These are phyloP conservation scores for Pitangus sulphuratus DNA, from an alignment of 2,797 vertebrate genomes.

Conservation along the genomic window DNA sequence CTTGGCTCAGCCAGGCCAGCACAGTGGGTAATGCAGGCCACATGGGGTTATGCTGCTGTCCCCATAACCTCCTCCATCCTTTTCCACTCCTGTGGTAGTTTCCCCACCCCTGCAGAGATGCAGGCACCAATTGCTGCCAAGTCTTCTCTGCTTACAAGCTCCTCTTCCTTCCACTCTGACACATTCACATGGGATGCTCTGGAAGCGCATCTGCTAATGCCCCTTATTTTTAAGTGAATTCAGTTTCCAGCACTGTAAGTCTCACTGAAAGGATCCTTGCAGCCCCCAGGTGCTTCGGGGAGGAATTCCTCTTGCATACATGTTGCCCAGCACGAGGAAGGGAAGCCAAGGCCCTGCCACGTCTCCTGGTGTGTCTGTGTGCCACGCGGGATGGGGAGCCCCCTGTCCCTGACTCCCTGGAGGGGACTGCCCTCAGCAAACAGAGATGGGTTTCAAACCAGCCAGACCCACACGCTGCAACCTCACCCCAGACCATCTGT, in stretches of 20 bases:
- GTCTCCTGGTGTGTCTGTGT: fast-evolving
- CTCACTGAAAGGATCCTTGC: slow-evolving; percentile 52
- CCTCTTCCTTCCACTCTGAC: slow-evolving; percentile 23
- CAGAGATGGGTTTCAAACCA: neutral
- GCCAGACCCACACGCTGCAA: neutral
- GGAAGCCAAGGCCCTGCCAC: neutral
- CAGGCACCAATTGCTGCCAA: neutral
- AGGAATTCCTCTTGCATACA: slow-evolving; percentile 27
- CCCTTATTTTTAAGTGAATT: slow-evolving; percentile 48
- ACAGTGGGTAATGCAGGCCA: neutral
- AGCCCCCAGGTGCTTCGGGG: slow-evolving; percentile 33
- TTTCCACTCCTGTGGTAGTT: neutral
- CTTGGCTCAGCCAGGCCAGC: neutral
- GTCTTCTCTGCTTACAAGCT: neutral
- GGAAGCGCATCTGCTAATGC: slow-evolving; percentile 30
- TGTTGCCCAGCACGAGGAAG: neutral
- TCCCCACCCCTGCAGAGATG: neutral
- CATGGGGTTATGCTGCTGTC: neutral
- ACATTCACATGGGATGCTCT: slow-evolving; percentile 39
- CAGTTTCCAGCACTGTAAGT: slow-evolving; percentile 57
- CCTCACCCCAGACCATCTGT: neutral
- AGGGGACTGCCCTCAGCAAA: neutral
- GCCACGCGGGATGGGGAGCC: fast-evolving
- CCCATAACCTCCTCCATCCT: neutral
- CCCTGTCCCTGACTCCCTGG: neutral